Evolutionary conservation across 2,797 vertebrate genomes (phyloP).

Genomic region (Vipera ursinii): DNA sequence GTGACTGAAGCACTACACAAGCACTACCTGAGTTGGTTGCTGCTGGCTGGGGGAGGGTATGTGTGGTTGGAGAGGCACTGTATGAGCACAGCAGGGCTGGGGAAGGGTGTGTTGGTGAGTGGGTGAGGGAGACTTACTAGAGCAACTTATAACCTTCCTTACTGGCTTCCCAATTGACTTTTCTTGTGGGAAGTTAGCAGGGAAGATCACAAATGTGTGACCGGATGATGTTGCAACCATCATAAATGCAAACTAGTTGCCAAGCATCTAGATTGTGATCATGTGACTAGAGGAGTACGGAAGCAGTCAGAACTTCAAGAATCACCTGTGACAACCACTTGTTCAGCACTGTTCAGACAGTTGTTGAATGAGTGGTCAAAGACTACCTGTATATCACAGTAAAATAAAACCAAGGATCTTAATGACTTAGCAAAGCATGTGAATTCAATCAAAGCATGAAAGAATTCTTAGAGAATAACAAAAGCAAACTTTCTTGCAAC

Average conservation of each 20-base stretch:
- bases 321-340: neutral
- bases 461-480: neutral
- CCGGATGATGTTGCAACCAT: neutral
- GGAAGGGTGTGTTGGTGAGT: neutral
- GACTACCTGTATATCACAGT: neutral
- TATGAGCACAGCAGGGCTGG: neutral
- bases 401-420: neutral
- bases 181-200: neutral
- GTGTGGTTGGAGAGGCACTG: neutral
- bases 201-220: neutral
- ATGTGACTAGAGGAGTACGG: neutral
- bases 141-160: neutral
- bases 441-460: neutral
- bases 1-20: neutral
- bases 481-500: no score
- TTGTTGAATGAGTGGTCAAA: neutral
- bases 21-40: neutral
- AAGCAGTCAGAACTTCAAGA: neutral
- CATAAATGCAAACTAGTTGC: neutral
- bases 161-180: neutral
- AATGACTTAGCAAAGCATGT: neutral
- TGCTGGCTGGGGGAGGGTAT: neutral
- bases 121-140: no score
- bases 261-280: neutral
- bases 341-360: neutral